A percentile compares a stretch with the other conserved stretches of the same genome.
Conservation (phyloP, 2,113 vertebrate genomes). For the Gavialis gangeticus region DNA sequence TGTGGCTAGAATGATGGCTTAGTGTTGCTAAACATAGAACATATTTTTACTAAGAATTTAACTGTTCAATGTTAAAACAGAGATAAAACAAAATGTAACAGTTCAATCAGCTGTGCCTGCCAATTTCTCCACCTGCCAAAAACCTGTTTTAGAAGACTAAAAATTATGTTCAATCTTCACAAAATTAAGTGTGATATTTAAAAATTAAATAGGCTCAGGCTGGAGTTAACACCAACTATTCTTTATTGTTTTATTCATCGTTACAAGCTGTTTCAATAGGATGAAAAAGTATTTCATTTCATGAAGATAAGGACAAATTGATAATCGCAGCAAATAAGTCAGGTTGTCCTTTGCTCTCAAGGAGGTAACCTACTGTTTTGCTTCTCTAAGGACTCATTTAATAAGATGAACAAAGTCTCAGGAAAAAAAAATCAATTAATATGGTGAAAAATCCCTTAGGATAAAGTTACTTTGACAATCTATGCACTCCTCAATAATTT, state of each 20-base stretch:
- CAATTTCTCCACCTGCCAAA: conserved; percentile 40
- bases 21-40: not conserved
- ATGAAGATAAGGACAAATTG: conserved; percentile 61
- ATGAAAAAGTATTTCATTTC: conserved; percentile 69
- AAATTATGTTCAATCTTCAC: conserved; percentile 24
- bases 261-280: conserved; percentile 57
- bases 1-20: not conserved
- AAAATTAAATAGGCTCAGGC: conserved; percentile 50
- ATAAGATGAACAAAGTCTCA: conserved; percentile 76
- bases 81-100: conserved; percentile 30
- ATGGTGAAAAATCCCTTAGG: conserved; percentile 75
- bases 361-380: conserved; percentile 76
- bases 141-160: conserved; percentile 38
- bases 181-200: conserved; percentile 38
- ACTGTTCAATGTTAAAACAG: conserved; percentile 36
- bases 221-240: conserved; percentile 47
- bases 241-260: conserved; percentile 60
- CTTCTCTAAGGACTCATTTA: conserved; percentile 78
- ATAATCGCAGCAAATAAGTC: conserved; percentile 75
- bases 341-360: conserved; percentile 75
- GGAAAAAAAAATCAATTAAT: conserved; percentile 82
- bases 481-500: conserved; percentile 73
- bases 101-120: conserved; percentile 15
- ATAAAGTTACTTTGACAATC: conserved; percentile 75
- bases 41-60: not conserved